A percentile compares a stretch with the other conserved stretches of the same genome.
phyloP scores from a whole-genome alignment of 2,888 invertebrate genomes.

The Megastigmus dorsalis region DNA sequence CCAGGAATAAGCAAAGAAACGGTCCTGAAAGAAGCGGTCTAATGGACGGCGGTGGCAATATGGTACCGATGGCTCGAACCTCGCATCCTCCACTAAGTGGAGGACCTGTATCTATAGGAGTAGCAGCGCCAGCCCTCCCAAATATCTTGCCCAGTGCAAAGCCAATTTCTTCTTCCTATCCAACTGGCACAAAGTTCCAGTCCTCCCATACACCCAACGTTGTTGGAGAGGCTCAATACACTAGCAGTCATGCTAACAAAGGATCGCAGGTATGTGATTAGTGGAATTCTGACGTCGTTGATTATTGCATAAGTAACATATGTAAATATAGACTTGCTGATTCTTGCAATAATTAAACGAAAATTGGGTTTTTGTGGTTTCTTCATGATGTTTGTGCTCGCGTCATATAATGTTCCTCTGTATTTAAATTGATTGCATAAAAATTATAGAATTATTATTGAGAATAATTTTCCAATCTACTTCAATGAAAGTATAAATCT shows the following conservation, averaged over 20 bases:
- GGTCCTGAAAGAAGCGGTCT: conserved; percentile 68
- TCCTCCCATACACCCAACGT: conserved; percentile 65
- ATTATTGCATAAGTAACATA: neutral
- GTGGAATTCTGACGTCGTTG: neutral
- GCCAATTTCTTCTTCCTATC: conserved; percentile 69
- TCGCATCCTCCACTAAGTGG: conserved; percentile 64
- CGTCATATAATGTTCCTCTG: neutral
- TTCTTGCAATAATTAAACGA: neutral
- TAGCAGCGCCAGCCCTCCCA: conserved; percentile 64
- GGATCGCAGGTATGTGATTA: conserved; percentile 57
- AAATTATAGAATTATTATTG: neutral
- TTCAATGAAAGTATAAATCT: too few relatives aligned
- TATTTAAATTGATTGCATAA: neutral
- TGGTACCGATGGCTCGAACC: conserved; percentile 68
- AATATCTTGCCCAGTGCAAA: conserved; percentile 69
- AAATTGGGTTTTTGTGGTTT: neutral
- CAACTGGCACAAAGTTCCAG: conserved; percentile 72
- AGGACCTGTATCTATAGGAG: conserved; percentile 60
- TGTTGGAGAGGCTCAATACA: conserved; percentile 63
- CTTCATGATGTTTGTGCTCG: neutral
- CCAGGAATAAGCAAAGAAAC: conserved; percentile 71
- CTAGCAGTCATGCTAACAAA: conserved; percentile 62
- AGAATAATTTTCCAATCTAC: too few relatives aligned
- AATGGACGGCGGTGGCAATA: conserved; percentile 60
- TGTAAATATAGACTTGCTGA: too few relatives aligned